Evolutionary conservation across 2,888 invertebrate species (phyloP).

Genomic region (Malthinus flaveolus): DNA sequence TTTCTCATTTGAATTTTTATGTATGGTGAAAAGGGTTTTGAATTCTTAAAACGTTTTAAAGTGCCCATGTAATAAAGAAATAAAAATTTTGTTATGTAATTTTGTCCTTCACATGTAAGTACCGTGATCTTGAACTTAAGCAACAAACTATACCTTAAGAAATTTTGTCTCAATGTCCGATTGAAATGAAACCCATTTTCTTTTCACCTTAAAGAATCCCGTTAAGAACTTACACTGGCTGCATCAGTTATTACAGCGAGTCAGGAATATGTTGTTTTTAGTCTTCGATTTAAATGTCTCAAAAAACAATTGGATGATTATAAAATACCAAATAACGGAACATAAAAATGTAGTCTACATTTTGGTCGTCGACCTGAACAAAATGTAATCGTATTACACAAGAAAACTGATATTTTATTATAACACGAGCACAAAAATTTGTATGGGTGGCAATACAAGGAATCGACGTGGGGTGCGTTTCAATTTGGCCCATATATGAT

Average conservation of each 20-base stretch:
- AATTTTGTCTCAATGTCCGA: slow-evolving; percentile 21
- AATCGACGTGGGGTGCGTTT: too few relatives aligned
- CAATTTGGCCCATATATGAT: too few relatives aligned
- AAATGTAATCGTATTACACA: slow-evolving; percentile 39
- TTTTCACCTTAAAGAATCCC: slow-evolving; percentile 44
- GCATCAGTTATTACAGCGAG: slow-evolving; percentile 19
- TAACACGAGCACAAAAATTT: slow-evolving; percentile 1
- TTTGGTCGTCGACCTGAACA: slow-evolving; percentile 49
- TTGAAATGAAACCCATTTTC: slow-evolving; percentile 51
- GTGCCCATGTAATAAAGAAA: too few relatives aligned
- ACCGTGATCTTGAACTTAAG: too few relatives aligned
- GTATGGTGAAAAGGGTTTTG: too few relatives aligned
- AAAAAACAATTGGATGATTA: slow-evolving; percentile 34
- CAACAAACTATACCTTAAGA: neutral
- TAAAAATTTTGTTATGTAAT: too few relatives aligned
- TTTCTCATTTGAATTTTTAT: too few relatives aligned
- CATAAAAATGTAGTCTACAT: slow-evolving; percentile 50
- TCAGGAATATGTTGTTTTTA: slow-evolving; percentile 6
- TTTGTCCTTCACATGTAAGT: too few relatives aligned
- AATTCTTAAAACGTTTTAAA: too few relatives aligned
- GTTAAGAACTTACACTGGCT: slow-evolving; percentile 44
- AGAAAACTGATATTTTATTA: slow-evolving; percentile 35
- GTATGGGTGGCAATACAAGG: neutral
- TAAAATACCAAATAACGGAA: slow-evolving; percentile 49
- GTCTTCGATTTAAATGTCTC: neutral